phyloP scores from a whole-genome alignment of 2,888 invertebrate species.

The Formica aserva region DNA sequence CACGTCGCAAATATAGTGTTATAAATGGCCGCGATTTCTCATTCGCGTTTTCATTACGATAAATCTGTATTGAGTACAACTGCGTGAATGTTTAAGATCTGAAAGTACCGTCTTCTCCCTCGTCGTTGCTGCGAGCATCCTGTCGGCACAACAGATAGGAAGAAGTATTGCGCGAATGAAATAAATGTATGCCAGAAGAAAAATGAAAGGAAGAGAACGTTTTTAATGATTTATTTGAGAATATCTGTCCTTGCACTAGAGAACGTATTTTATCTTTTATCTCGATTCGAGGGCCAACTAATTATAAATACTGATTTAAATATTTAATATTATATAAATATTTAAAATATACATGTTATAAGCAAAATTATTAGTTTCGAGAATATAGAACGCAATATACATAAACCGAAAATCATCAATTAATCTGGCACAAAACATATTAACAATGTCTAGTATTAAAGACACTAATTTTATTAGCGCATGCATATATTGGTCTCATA shows the following conservation, averaged over 20 bases:
- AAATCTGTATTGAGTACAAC: slow-evolving; percentile 15
- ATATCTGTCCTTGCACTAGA: not conserved
- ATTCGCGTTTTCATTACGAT: slow-evolving; percentile 28
- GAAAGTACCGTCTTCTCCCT: not conserved
- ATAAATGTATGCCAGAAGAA: not conserved
- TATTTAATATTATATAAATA: not conserved
- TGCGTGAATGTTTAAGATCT: not conserved
- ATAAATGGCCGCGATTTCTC: slow-evolving; percentile 22
- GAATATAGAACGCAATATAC: too few species aligned
- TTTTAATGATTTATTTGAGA: slow-evolving; percentile 31
- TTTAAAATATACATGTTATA: too few species aligned
- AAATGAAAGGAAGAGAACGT: not conserved
- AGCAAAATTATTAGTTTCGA: too few species aligned
- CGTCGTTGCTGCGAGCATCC: not conserved
- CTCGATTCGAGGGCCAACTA: not conserved
- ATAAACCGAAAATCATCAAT: too few species aligned
- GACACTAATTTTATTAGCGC: too few species aligned
- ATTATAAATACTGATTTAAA: too few species aligned
- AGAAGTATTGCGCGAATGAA: not conserved
- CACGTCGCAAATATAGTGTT: not conserved
- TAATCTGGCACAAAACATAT: too few species aligned
- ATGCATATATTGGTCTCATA: too few species aligned
- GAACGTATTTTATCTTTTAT: slow-evolving; percentile 23
- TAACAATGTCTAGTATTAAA: too few species aligned
- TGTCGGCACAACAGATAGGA: not conserved